A percentile compares a stretch with the other conserved stretches of the same genome.
Evolutionary conservation across 2,888 invertebrate genomes (phyloP).

Genomic region (Napeogenes inachia): DNA sequence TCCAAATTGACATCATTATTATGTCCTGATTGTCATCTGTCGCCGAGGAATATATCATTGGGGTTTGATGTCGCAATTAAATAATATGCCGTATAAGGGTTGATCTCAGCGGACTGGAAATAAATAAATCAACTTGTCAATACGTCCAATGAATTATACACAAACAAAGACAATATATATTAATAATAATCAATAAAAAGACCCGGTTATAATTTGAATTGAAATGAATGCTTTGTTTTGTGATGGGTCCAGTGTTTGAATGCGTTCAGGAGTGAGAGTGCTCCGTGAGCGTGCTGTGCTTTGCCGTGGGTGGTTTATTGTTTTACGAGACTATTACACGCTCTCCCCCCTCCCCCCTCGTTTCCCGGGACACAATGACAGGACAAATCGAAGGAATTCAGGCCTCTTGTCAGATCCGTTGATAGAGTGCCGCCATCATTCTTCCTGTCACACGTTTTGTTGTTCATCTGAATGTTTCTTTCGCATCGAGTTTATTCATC

Average conservation of each 20-base stretch:
- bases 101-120: slow-evolving; percentile 21
- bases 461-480: slow-evolving; percentile 12
- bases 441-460: slow-evolving; percentile 58
- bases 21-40: slow-evolving; percentile 28
- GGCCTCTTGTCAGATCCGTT: slow-evolving; percentile 53
- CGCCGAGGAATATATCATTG: slow-evolving; percentile 8
- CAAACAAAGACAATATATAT: slow-evolving; percentile 33
- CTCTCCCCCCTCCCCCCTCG: slow-evolving; percentile 46
- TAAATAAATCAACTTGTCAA: slow-evolving; percentile 36
- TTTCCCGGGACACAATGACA: slow-evolving; percentile 53
- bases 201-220: slow-evolving; percentile 35
- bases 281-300: slow-evolving; percentile 33
- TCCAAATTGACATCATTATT: slow-evolving; percentile 25
- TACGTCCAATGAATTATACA: slow-evolving; percentile 37
- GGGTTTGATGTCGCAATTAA: slow-evolving; percentile 29
- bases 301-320: slow-evolving; percentile 68
- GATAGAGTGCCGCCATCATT: slow-evolving; percentile 61
- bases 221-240: slow-evolving; percentile 39
- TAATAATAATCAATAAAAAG: slow-evolving; percentile 27
- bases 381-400: slow-evolving; percentile 58
- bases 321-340: slow-evolving; percentile 63
- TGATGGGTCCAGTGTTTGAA: slow-evolving; percentile 31
- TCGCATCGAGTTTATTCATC: not conserved
- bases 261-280: slow-evolving; percentile 38
- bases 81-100: slow-evolving; percentile 27